Percentiles rank a stretch among this genome's conserved stretches.
These are phyloP conservation scores for Drosophila oshimai DNA, from an alignment of 1,140 invertebrate species.

Conservation along the genomic window DNA sequence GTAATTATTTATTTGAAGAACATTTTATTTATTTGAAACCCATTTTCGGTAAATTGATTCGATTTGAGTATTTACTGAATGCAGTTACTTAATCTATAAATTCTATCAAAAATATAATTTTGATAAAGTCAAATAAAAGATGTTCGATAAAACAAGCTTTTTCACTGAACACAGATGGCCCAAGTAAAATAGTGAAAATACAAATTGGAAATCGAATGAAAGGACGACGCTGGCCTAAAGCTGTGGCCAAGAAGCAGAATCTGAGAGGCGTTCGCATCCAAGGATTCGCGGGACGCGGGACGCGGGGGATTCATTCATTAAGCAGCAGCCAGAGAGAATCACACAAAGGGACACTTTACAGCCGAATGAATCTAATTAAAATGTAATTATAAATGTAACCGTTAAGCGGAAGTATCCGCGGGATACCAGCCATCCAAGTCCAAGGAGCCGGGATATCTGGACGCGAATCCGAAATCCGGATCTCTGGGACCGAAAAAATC, in stretches of 20 bases:
- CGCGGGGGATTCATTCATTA: constrained; percentile 66
- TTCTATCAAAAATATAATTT: too few relatives aligned
- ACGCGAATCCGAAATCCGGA: neutral
- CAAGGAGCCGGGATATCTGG: constrained; percentile 12
- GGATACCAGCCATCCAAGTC: constrained; percentile 67
- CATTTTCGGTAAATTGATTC: too few relatives aligned
- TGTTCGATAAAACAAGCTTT: too few relatives aligned
- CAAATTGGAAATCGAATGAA: constrained; percentile 76
- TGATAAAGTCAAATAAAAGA: neutral
- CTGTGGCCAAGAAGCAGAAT: constrained; percentile 30
- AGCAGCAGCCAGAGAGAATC: constrained; percentile 59
- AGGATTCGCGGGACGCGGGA: neutral
- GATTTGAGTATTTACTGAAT: too few relatives aligned
- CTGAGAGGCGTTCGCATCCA: constrained; percentile 22
- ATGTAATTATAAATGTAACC: constrained; percentile 83
- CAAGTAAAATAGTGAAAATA: constrained; percentile 11
- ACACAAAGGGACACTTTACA: constrained; percentile 82
- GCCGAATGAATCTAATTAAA: constrained; percentile 83
- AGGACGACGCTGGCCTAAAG: constrained; percentile 34
- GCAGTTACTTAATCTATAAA: too few relatives aligned
- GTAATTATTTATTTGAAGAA: too few relatives aligned
- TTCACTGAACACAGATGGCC: neutral
- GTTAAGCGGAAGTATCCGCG: constrained; percentile 82
- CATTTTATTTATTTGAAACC: too few relatives aligned
- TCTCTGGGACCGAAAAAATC: constrained; percentile 13